phyloP scores from a whole-genome alignment of 2,113 vertebrate species.

The Empidonax traillii region DNA sequence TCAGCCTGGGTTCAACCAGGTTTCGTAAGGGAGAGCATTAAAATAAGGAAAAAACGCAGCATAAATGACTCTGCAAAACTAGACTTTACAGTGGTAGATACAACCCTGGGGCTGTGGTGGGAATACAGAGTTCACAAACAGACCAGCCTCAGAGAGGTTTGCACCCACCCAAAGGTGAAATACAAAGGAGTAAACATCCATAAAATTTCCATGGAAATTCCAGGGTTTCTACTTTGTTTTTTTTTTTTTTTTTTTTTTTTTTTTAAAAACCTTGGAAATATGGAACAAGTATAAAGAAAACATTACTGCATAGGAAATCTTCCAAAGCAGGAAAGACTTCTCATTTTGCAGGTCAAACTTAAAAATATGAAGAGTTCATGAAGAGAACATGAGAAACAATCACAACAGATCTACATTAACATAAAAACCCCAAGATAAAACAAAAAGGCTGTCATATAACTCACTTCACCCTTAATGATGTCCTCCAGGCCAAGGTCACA shows the following conservation, averaged over 20 bases:
- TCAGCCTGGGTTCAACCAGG: not conserved
- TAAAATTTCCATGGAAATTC: not conserved
- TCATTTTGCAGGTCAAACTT: not conserved
- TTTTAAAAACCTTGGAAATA: not conserved
- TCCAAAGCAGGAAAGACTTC: not conserved
- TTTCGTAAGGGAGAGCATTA: not conserved
- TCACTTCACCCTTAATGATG: not conserved
- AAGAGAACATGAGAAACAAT: not conserved
- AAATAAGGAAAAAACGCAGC: not conserved
- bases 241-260: not conserved
- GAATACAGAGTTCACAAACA: accelerated
- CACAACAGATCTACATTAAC: not conserved
- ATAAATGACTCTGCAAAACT: not conserved
- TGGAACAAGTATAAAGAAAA: not conserved
- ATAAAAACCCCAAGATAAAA: not conserved
- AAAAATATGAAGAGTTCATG: not conserved
- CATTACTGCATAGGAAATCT: not conserved
- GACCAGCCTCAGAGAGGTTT: not conserved
- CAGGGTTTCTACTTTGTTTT: not conserved
- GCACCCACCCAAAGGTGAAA: not conserved
- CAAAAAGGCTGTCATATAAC: not conserved
- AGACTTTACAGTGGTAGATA: accelerated
- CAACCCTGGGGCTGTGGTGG: no score
- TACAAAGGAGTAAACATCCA: not conserved
- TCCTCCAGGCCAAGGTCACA: not conserved